Conservation (phyloP, 2,888 invertebrate genomes). For the Agrenia bidenticulata region DNA sequence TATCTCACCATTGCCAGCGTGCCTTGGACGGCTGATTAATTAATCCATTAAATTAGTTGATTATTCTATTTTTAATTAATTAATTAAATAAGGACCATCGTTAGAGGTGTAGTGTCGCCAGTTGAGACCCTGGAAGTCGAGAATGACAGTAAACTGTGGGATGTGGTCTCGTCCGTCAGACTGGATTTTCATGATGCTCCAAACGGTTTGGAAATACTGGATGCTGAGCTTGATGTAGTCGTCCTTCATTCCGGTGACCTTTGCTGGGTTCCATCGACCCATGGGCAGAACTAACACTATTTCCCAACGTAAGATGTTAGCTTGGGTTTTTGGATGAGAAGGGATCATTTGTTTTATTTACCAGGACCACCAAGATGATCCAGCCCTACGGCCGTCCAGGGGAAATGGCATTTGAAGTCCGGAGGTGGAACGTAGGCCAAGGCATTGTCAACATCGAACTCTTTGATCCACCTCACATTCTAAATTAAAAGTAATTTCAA, state of each 20-base stretch:
- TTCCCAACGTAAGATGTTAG: no score
- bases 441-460: constrained; percentile 19
- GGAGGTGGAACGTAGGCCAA: constrained; percentile 7
- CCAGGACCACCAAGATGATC: constrained; percentile 28
- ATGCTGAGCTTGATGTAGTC: constrained; percentile 26
- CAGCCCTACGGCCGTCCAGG: constrained; percentile 25
- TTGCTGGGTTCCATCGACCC: constrained; percentile 32
- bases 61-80: not conserved
- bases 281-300: constrained; percentile 28
- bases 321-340: no score
- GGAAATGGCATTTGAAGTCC: constrained; percentile 22
- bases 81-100: constrained; percentile 27
- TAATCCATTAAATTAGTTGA: not conserved
- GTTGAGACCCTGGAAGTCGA: constrained; percentile 27
- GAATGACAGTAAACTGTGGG: constrained; percentile 26
- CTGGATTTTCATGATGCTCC: constrained; percentile 12
- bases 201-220: constrained; percentile 17
- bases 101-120: constrained; percentile 25
- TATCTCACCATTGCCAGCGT: constrained; percentile 12
- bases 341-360: not conserved
- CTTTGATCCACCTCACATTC: constrained; percentile 26
- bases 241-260: constrained; percentile 31
- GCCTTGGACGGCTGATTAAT: constrained; percentile 24
- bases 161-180: constrained; percentile 20
- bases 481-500: not conserved